phyloP scores from a whole-genome alignment of 2,113 vertebrate genomes.

The Sapajus apella region DNA sequence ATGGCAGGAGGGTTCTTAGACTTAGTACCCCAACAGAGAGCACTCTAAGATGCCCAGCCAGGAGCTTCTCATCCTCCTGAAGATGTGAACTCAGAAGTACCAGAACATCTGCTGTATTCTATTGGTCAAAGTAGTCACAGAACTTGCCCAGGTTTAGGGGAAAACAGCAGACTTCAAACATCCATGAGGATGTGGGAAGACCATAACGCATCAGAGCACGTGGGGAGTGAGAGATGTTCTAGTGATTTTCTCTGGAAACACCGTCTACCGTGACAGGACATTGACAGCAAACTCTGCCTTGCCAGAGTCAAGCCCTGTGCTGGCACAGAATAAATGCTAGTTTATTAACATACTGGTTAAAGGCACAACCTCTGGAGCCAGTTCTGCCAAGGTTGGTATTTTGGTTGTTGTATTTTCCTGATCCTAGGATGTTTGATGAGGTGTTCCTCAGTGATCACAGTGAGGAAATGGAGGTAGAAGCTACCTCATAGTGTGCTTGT shows the following conservation, averaged over 20 bases:
- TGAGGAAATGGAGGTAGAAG: neutral
- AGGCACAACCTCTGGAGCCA: neutral
- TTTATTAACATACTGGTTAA: neutral
- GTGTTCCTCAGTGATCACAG: neutral
- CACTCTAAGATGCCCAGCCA: neutral
- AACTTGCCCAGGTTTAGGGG: fast-evolving
- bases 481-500: fast-evolving
- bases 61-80: neutral
- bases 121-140: neutral
- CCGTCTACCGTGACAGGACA: fast-evolving
- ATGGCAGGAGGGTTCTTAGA: neutral
- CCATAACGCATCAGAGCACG: fast-evolving
- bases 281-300: neutral
- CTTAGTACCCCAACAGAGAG: fast-evolving
- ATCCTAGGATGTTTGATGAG: neutral
- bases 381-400: neutral
- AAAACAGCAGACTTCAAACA: neutral
- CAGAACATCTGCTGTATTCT: neutral
- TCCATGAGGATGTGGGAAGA: fast-evolving
- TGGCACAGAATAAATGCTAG: neutral
- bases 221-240: fast-evolving
- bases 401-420: neutral
- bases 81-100: neutral
- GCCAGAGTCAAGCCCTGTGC: neutral
- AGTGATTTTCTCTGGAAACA: neutral